These are phyloP conservation scores for Mormyrus hasselquistii DNA, from an alignment of 2,797 vertebrate genomes.

Conservation along the genomic window DNA sequence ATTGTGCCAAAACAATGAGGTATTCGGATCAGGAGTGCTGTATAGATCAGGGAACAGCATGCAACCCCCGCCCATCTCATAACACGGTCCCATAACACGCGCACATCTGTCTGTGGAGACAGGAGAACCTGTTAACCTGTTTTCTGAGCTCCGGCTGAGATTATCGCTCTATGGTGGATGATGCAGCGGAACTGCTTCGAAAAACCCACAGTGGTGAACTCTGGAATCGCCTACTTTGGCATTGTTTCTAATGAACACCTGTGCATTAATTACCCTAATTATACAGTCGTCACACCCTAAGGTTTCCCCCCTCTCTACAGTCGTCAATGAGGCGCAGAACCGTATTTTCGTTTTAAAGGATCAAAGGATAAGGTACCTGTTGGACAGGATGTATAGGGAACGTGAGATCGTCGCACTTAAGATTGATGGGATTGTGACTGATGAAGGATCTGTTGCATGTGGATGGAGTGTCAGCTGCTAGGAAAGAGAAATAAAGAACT, in stretches of 20 bases:
- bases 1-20: constrained; percentile 28
- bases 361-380: constrained; percentile 5
- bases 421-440: neutral
- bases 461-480: neutral
- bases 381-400: neutral
- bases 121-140: constrained; percentile 32
- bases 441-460: neutral
- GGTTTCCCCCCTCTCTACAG: neutral
- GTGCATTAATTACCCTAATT: constrained; percentile 11
- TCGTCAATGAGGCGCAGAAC: neutral
- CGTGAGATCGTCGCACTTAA: neutral
- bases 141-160: constrained; percentile 21
- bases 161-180: neutral
- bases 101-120: constrained; percentile 32
- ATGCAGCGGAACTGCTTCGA: constrained; percentile 15
- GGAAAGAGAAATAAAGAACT: neutral
- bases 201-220: constrained; percentile 22
- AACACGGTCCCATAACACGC: constrained; percentile 11
- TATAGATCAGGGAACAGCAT: constrained; percentile 29
- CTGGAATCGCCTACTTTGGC: constrained; percentile 30
- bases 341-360: neutral
- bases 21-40: neutral
- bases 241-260: constrained; percentile 8
- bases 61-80: neutral
- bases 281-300: constrained; percentile 17